phyloP scores from a whole-genome alignment of 2,888 invertebrate genomes.

The Philereme transversata region DNA sequence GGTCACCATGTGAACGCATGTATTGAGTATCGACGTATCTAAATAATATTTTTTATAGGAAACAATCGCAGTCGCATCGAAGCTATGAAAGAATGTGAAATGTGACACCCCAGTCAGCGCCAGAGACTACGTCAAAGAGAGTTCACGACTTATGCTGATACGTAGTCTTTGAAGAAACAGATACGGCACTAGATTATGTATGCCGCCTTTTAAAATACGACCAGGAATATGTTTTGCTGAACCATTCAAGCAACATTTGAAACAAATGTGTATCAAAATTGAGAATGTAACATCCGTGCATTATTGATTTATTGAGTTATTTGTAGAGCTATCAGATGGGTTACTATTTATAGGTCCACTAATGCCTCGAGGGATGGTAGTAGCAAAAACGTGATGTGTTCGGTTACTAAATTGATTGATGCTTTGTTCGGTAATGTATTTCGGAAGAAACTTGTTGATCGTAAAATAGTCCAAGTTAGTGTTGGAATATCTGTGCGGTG shows the following conservation, averaged over 20 bases:
- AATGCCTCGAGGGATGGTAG: constrained; percentile 35
- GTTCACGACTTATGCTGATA: constrained; percentile 63
- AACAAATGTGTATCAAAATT: constrained; percentile 38
- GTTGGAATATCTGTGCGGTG: constrained; percentile 24
- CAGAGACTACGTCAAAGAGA: constrained; percentile 62
- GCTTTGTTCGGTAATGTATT: constrained; percentile 29
- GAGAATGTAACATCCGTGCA: constrained; percentile 37
- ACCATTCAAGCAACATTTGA: constrained; percentile 35
- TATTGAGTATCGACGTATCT: constrained; percentile 36
- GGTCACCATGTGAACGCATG: constrained; percentile 35
- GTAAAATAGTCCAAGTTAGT: constrained; percentile 28
- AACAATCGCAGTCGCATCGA: constrained; percentile 50
- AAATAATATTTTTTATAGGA: constrained; percentile 54
- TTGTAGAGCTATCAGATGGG: constrained; percentile 38
- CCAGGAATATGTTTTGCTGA: constrained; percentile 52
- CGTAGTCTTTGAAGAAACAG: constrained; percentile 64
- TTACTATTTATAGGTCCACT: constrained; percentile 38
- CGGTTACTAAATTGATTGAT: constrained; percentile 38
- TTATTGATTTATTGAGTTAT: constrained; percentile 41
- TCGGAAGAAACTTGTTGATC: constrained; percentile 36
- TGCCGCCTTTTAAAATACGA: constrained; percentile 53
- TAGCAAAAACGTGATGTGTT: constrained; percentile 31
- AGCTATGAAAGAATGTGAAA: constrained; percentile 58
- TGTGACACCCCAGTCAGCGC: constrained; percentile 53
- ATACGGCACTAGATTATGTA: constrained; percentile 57